These are phyloP conservation scores for Conomelus anceps DNA, from an alignment of 2,888 invertebrate genomes.

Conservation along the genomic window DNA sequence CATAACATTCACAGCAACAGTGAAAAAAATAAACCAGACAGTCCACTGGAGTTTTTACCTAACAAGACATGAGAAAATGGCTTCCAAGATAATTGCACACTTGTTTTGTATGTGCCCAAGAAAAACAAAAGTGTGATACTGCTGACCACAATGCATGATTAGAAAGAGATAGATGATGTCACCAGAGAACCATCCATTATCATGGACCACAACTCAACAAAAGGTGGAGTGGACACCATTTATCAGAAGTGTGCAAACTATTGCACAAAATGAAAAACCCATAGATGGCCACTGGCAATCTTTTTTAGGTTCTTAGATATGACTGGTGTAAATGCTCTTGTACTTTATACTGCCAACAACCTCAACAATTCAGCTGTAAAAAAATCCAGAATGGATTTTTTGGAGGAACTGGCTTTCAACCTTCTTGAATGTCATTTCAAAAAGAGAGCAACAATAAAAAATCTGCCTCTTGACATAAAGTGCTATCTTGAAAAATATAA, in stretches of 20 bases:
- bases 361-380: not conserved
- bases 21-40: conserved; percentile 13
- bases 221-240: not conserved
- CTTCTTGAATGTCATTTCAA: not conserved
- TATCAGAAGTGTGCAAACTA: not conserved
- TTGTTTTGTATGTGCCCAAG: conserved; percentile 15
- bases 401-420: not conserved
- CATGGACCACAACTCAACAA: not conserved
- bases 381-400: not conserved
- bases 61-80: no score
- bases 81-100: conserved; percentile 14
- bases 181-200: not conserved
- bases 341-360: not conserved
- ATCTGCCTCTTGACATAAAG: not conserved
- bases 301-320: no score
- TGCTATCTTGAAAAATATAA: not conserved
- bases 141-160: not conserved
- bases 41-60: conserved; percentile 3
- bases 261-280: not conserved
- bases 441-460: not conserved
- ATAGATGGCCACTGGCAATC: not conserved
- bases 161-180: no score
- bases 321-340: not conserved
- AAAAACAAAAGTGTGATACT: not conserved
- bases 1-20: conserved; percentile 4